Base-by-base conservation (phyloP, 2,888 invertebrate genomes). In the Agriopis marginaria region DNA sequence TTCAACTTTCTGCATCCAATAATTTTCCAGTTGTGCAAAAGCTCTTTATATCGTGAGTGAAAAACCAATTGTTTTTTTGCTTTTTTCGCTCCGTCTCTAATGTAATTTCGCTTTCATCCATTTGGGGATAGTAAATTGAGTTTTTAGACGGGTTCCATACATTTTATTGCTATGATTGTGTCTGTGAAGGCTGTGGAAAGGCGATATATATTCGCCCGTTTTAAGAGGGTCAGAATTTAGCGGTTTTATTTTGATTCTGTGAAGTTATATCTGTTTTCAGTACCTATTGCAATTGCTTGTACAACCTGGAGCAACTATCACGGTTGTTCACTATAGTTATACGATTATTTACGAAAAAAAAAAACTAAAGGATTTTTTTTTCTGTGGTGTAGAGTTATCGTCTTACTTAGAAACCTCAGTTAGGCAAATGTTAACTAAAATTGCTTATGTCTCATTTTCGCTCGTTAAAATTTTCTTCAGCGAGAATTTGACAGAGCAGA, bases 91-190 rank as follows among this genome's bases (percentile, higher is more conserved):
- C 77, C 65, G 68, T 71, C 68, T 77, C 71, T 69, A 71, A 75
- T 74, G 74, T 82, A 75, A 83, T 83, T 82, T 72, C 70, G 69
- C 77, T 63, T 65, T 66, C 60, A 69, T 71, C 77, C 79, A 77
- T 79, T 80, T 76, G 82, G 79, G 79, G 67, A 76, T 77, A 77
- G 81, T 81, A 81, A 81, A 82, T 82, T 77, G 74, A 75, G 73
- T 76, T 78, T 74, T 74, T 78, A 72, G 51, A 69, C 68, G 55
- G 69, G 72, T 77, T 74, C 67, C 68, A 71, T 70, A 69, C 61
- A 70, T 70, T 68, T 74, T 78, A 77, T 75, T 75, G 73, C 63
- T 70, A 62, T 73, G 63, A 71, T 72, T 72, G 63, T 63, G 55
- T 69, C 56, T 68, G 67, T 32, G 50, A 66, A 66, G 60, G 63